Conservation (phyloP, 1,140 invertebrate species). For the Lordiphosa stackelbergi region DNA sequence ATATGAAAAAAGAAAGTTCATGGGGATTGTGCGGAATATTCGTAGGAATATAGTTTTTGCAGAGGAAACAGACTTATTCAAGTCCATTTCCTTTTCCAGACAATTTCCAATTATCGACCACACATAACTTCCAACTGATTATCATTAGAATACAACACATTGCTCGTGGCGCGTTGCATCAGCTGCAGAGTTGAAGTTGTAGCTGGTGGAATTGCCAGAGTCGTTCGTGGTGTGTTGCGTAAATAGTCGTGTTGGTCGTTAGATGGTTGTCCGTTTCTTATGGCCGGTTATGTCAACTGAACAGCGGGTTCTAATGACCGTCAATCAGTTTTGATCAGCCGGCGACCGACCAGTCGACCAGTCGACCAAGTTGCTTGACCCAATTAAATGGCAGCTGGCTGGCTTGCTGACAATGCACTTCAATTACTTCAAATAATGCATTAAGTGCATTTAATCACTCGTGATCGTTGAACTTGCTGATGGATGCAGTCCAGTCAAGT, state of each 20-base stretch:
- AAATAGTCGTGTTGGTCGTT: conserved; percentile 6
- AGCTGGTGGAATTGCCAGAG: neutral
- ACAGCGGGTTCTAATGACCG: conserved; percentile 4
- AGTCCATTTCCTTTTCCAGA: no score
- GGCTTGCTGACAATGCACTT: conserved; percentile 2
- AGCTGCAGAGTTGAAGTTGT: no score
- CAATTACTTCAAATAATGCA: neutral
- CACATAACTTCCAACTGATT: no score
- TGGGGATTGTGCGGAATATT: no score
- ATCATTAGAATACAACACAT: no score
- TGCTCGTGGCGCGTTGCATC: no score
- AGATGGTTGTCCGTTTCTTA: neutral
- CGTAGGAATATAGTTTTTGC: no score
- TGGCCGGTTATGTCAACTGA: conserved; percentile 1
- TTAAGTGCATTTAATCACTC: conserved; percentile 5
- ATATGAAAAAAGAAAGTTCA: no score
- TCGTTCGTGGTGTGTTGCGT: conserved; percentile 4
- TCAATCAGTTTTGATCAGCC: neutral
- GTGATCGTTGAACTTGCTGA: conserved; percentile 5
- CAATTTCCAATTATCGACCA: no score
- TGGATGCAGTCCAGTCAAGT: neutral
- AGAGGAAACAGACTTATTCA: no score
- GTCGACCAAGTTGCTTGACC: neutral
- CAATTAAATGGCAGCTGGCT: conserved; percentile 1
- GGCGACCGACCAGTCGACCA: no score